These are phyloP conservation scores for Aricia agestis DNA, from an alignment of 1,140 invertebrate species.

Conservation along the genomic window DNA sequence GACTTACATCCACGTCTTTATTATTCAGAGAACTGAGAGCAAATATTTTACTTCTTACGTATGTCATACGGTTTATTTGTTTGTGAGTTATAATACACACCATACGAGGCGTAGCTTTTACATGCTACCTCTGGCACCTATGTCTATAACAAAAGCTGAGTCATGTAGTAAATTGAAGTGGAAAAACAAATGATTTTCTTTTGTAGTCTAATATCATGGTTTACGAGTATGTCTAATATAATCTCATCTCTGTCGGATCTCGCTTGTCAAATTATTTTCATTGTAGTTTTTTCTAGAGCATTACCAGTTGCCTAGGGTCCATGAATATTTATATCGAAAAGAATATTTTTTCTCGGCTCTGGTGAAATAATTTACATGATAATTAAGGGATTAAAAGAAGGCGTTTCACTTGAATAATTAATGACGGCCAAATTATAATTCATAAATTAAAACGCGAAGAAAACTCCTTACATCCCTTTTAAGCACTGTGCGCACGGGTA, in stretches of 20 bases:
- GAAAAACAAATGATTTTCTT: too few relatives aligned
- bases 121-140: too few relatives aligned
- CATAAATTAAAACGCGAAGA: neutral
- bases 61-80: conserved; percentile 4
- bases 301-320: neutral
- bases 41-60: conserved; percentile 4
- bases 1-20: neutral
- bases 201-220: too few relatives aligned
- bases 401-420: conserved; percentile 3
- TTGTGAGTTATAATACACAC: too few relatives aligned
- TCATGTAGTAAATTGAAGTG: too few relatives aligned
- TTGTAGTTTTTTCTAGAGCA: neutral
- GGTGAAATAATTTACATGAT: conserved; percentile 2
- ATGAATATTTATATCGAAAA: neutral
- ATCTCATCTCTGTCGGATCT: too few relatives aligned
- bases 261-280: neutral
- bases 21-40: conserved; percentile 1
- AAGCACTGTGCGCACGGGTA: neutral
- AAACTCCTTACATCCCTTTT: neutral
- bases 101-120: too few relatives aligned
- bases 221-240: too few relatives aligned
- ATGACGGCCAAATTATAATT: neutral
- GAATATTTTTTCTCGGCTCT: neutral
- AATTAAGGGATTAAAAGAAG: neutral
- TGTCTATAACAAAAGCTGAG: too few relatives aligned